Evolutionary conservation across 2,888 invertebrate genomes (phyloP), one percentile per base, ranked within the genome.

Genomic region (Chirona hameri): DNA sequence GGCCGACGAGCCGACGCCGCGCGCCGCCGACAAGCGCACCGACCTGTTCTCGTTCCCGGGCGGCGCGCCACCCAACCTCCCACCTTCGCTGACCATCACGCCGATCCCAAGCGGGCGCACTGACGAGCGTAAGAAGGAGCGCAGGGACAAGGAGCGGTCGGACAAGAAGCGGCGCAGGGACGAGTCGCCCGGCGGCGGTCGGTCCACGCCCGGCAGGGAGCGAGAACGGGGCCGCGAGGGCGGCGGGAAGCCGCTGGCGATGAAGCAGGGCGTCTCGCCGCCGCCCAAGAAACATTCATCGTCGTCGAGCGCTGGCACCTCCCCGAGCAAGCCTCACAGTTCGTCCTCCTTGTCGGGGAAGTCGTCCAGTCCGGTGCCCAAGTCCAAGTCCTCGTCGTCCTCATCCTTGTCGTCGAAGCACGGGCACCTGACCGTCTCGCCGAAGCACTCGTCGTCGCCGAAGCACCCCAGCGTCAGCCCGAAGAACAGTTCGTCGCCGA

Each of bases 61-160:
- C 48, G 83, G 84, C 57, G 84, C 82, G 80, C 84, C 92, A 0
- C 91, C 92, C 10, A 90, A 93, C 10, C 88, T 94, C 52, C 93
- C 94, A 18, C 93, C 93, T 86, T 94, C 95, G 0, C 94, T 95
- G 83, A 95, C 95, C 0, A 95, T 96, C 83, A 96, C 95, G 0
- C 94, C 95, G 5, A 95, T 95, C 72, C 86, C 89, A 15, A 84
- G 84, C 80, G 82, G 83, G 21, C 81, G 81, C 9, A 81, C 82
- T 55, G 83, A 83, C 48, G 84, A 85, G 81, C 83, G 83, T n/a
- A 83, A 83, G 18, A 83, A 84, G 60, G 84, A 85, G 31, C 81
- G 84, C 31, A 82, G 84, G n/a, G 84, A 85, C 82, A 83, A 83
- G 72, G 84, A 85, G 52, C 76, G 84, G 57, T 84, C 84, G 81